phyloP scores from a whole-genome alignment of 2,888 invertebrate genomes.

The Petrophora chlorosata region DNA sequence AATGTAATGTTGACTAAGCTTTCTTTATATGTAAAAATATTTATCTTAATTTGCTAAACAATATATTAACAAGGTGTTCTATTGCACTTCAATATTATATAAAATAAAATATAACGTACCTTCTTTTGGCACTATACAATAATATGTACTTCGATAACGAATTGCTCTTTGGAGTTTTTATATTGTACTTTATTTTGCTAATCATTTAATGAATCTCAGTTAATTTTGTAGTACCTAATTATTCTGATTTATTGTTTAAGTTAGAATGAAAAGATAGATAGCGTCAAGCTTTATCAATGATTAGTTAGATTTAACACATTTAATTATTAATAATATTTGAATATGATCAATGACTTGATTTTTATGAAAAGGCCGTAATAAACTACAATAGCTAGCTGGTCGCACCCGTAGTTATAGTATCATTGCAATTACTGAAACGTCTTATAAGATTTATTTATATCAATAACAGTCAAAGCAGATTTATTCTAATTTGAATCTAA shows the following conservation, averaged over 20 bases:
- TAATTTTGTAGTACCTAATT: not conserved
- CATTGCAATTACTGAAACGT: conserved; percentile 46
- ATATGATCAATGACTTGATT: not conserved
- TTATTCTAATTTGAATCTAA: conserved; percentile 70
- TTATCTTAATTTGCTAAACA: not conserved
- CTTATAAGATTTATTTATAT: conserved; percentile 57
- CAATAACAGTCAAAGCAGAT: conserved; percentile 65
- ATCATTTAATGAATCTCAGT: not conserved
- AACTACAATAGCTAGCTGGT: conserved; percentile 16
- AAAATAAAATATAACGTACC: not conserved
- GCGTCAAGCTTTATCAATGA: not conserved
- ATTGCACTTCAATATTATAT: not conserved
- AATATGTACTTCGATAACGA: not conserved
- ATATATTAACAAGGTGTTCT: not conserved
- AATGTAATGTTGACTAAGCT: not conserved
- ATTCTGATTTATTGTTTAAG: not conserved
- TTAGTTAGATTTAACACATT: not conserved
- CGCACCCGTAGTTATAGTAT: conserved; percentile 21
- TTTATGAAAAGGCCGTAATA: conserved; percentile 4
- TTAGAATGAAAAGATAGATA: not conserved
- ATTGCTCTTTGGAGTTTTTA: not conserved
- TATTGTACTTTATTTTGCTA: conserved; percentile 2
- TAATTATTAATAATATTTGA: not conserved
- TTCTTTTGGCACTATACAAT: not conserved
- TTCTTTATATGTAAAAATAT: not conserved